A percentile compares a stretch with the other conserved stretches of the same genome.
Evolutionary conservation across 2,797 vertebrate genomes (phyloP).

Genomic region (Odontamblyopus rebecca): DNA sequence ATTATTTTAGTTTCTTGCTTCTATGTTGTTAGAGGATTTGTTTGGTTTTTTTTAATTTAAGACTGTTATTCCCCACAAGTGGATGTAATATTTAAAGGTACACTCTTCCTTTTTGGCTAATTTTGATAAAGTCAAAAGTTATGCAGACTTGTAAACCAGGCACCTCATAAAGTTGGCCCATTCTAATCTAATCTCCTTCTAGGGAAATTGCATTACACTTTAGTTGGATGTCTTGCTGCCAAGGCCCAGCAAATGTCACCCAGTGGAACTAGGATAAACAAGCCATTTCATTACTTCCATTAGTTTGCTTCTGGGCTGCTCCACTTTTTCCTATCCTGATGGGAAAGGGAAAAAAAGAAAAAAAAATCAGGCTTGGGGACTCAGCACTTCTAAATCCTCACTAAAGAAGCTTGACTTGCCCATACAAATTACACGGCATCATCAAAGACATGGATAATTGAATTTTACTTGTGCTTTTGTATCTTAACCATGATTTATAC

Average conservation of each 20-base stretch:
- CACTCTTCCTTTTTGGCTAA: background rate
- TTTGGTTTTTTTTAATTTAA: too few species aligned
- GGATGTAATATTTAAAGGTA: background rate
- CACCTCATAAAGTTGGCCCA: conserved; percentile 45
- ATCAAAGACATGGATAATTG: conserved; percentile 59
- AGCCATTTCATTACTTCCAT: conserved; percentile 56
- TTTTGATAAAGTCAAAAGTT: conserved; percentile 24
- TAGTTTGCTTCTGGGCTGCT: conserved; percentile 49
- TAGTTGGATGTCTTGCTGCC: conserved; percentile 54
- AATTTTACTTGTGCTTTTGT: conserved; percentile 55
- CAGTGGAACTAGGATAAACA: conserved; percentile 64
- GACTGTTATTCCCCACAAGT: background rate
- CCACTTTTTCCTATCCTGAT: conserved; percentile 41
- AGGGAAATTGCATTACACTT: conserved; percentile 64
- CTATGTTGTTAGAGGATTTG: too few species aligned
- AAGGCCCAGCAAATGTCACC: conserved; percentile 63
- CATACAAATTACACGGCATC: conserved; percentile 52
- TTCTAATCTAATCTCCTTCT: conserved; percentile 65
- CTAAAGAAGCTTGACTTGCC: conserved; percentile 45
- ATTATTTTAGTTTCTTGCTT: too few species aligned
- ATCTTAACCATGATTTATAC: conserved; percentile 39
- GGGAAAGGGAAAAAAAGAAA: conserved; percentile 13
- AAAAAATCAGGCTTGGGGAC: conserved; percentile 29
- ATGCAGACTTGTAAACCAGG: conserved; percentile 42
- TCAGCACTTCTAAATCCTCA: conserved; percentile 44